Evolutionary conservation across 1,140 invertebrate genomes (phyloP).

Genomic region (Lepidotrigona ventralis): DNA sequence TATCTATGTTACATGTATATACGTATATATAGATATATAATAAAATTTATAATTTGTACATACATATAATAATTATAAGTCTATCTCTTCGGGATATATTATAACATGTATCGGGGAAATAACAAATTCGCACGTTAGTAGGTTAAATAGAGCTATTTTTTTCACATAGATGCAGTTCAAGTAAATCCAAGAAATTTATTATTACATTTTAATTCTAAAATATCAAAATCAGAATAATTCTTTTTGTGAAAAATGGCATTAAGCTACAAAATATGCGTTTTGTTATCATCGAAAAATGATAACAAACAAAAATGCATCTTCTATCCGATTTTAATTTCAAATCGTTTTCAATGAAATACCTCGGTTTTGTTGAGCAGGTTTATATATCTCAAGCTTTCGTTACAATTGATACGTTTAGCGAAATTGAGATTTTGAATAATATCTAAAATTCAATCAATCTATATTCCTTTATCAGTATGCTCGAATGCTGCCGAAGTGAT

Average conservation of each 20-base stretch:
- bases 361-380: not conserved
- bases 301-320: not conserved
- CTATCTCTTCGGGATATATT: slow-evolving; percentile 31
- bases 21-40: slow-evolving; percentile 46
- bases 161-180: not conserved
- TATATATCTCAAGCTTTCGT: not conserved
- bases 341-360: slow-evolving; percentile 8
- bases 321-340: not conserved
- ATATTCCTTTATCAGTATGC: not conserved
- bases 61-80: slow-evolving; percentile 59
- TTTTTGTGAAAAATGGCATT: slow-evolving; percentile 55
- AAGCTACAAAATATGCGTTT: not conserved
- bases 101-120: too few relatives aligned
- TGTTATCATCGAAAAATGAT: not conserved
- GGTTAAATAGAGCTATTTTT: slow-evolving; percentile 24
- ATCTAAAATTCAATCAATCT: not conserved
- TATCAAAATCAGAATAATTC: slow-evolving; percentile 39
- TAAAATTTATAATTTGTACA: slow-evolving; percentile 60
- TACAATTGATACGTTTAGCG: not conserved
- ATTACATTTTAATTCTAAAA: not conserved
- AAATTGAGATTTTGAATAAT: slow-evolving; percentile 10
- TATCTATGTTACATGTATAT: slow-evolving; percentile 46
- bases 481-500: slow-evolving; percentile 27
- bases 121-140: slow-evolving; percentile 35
- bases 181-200: not conserved